These are phyloP conservation scores for Trichonephila clavipes DNA, from an alignment of 1,140 invertebrate species.

Conservation along the genomic window DNA sequence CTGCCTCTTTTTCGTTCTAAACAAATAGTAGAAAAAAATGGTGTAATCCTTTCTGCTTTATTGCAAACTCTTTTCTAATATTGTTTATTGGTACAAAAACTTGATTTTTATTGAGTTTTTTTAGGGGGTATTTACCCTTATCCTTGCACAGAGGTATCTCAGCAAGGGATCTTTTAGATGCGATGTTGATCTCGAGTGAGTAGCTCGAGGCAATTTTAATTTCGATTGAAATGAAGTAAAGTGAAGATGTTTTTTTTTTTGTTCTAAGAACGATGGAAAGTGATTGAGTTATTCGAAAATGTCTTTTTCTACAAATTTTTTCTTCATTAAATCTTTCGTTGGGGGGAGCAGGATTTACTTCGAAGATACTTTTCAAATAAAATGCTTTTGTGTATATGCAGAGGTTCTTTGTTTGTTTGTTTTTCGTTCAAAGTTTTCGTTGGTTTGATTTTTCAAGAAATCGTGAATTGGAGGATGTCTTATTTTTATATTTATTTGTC, in stretches of 20 bases:
- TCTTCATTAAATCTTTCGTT: background rate
- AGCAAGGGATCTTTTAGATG: background rate
- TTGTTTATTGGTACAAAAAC: slow-evolving; percentile 4
- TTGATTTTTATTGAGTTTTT: background rate
- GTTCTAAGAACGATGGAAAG: background rate
- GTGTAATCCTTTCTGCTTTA: background rate
- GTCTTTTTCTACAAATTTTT: background rate
- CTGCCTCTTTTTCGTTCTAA: background rate
- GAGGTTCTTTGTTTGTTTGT: background rate
- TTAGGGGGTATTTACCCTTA: background rate
- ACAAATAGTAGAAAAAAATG: background rate
- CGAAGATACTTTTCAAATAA: background rate
- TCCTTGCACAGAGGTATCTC: background rate
- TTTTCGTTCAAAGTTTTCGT: background rate
- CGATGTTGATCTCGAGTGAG: background rate
- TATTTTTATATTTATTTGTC: background rate
- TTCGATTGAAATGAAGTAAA: slow-evolving; percentile 18
- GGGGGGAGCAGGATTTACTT: background rate
- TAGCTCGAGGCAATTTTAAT: slow-evolving; percentile 21
- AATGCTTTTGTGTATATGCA: background rate
- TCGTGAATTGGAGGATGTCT: background rate
- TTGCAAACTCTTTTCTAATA: background rate
- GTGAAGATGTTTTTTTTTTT: background rate
- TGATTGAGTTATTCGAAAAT: background rate
- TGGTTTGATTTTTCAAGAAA: background rate